Conservation (phyloP, 2,113 vertebrate genomes). For the Etheostoma spectabile region DNA sequence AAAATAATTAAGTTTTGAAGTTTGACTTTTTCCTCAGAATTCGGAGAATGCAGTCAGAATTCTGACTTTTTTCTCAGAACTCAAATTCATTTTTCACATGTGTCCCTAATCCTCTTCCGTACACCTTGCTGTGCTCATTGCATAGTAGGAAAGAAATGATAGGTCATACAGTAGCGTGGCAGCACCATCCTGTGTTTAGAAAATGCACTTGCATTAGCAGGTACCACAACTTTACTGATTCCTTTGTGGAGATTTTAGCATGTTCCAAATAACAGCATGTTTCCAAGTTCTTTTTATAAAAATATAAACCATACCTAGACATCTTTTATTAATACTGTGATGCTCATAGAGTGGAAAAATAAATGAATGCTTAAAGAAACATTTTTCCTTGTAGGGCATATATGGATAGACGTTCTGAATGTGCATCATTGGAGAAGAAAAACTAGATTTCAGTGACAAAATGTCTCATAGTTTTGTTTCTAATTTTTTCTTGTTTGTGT, state of each 20-base stretch:
- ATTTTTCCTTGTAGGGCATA: neutral
- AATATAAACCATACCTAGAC: neutral
- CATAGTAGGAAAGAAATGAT: neutral
- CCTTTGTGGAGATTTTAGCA: neutral
- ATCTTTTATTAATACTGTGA: neutral
- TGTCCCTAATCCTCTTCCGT: no score
- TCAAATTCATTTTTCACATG: no score
- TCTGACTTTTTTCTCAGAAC: no score
- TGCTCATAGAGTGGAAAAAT: neutral
- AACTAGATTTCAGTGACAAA: no score
- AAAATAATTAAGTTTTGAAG: no score
- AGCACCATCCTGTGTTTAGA: slow-evolving; percentile 39
- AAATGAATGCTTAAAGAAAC: neutral
- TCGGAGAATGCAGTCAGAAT: no score
- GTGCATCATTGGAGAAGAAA: neutral
- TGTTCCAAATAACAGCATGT: no score
- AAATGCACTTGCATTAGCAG: neutral
- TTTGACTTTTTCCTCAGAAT: no score
- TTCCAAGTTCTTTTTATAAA: neutral
- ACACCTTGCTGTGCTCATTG: neutral
- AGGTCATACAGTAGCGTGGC: neutral
- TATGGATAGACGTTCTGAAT: neutral
- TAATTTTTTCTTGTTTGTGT: neutral
- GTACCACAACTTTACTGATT: no score
- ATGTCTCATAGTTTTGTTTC: no score